Evolutionary conservation across 1,140 invertebrate genomes (phyloP), one percentile per base, ranked within the genome.

Genomic region (Tetranychus urticae): DNA sequence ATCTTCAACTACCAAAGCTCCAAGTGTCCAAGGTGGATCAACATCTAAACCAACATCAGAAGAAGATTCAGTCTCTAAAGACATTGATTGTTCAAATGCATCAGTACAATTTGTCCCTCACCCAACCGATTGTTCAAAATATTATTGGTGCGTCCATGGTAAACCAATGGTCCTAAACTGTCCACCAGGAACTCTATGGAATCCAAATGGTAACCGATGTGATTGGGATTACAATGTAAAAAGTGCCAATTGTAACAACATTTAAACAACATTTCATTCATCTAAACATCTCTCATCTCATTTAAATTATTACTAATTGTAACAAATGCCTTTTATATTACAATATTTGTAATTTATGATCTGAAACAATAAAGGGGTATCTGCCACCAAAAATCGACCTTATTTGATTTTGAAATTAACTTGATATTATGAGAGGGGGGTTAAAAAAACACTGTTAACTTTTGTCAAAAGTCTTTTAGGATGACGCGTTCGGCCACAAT

Each of bases 91-190:
- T 61, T 59, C 0, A 54, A 61, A 3, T 62, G 5, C 34, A 36
- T 8, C 12, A 45, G 59, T 45, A 48, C 42, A 39, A 48, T 63
- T 37, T 54, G 58, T 45, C 35, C 52, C 63, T 48, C 60, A 64
- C 46, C 66, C 68, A n/a, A 56, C 56, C 34, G 65, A 69, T 13
- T 69, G 65, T 47, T 61, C 62, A 23, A 64, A 69, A 61, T 72
- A 72, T 46, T 71, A 66, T 55, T 72, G 71, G 70, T 72, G 71
- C 36, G 64, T 70, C 33, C 58, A 62, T 5, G 69, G 67, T 31
- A 62, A 61, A 45, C 66, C 69, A 0, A 61, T 65, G 3, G 59
- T 67, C 12, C 58, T 67, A 62, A 62, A 62, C n/a, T 72, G 71
- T 57, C 64, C 67, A 1, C 3, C 39, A 2, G 70, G 67, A n/a